Percentiles rank a stretch among this genome's conserved stretches.
These are phyloP conservation scores for Toxonevra muliebris DNA, from an alignment of 2,888 invertebrate species.

Conservation along the genomic window DNA sequence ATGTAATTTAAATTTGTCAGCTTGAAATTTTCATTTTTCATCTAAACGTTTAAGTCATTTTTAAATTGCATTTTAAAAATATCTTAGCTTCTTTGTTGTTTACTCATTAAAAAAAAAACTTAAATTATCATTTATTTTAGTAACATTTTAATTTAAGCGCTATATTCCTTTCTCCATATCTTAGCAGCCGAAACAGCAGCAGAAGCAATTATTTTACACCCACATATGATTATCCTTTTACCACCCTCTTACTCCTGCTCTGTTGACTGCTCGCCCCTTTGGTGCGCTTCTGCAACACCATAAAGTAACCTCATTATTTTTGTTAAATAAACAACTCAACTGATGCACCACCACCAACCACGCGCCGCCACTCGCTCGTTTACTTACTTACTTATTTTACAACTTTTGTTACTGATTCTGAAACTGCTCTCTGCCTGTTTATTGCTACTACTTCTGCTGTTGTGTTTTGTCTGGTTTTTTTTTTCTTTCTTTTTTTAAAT, in stretches of 20 bases:
- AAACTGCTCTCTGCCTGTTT: not conserved
- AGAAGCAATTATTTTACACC: not conserved
- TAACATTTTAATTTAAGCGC: not conserved
- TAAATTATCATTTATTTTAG: no score
- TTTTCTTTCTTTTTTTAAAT: not conserved
- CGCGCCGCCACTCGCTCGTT: no score
- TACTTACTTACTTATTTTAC: no score
- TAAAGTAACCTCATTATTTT: constrained; percentile 11
- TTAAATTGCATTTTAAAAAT: no score
- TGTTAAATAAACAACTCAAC: constrained; percentile 2
- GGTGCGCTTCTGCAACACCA: not conserved
- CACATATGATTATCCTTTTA: not conserved
- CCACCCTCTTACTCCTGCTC: not conserved
- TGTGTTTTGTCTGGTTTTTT: not conserved
- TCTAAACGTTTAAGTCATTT: no score
- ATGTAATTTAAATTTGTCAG: no score
- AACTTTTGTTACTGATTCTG: no score
- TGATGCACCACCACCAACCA: not conserved
- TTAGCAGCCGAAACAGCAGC: not conserved
- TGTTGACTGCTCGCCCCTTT: no score
- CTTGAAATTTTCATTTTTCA: no score
- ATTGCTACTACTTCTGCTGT: not conserved
- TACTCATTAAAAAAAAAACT: no score
- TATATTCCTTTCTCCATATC: not conserved
- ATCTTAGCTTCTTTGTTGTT: no score